phyloP scores from a whole-genome alignment of 2,113 vertebrate species.

The Edolisoma coerulescens region DNA sequence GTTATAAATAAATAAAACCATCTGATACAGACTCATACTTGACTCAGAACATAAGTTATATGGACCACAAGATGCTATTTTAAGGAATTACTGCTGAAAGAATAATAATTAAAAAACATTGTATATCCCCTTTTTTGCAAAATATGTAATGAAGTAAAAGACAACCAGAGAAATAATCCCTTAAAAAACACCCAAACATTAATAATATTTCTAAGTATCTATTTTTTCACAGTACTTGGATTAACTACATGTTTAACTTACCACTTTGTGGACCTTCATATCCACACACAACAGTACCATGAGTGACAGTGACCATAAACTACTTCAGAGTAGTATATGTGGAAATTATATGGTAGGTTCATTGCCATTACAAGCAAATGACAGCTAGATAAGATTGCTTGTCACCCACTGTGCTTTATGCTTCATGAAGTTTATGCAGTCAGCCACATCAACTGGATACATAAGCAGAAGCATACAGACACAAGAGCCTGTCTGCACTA shows the following conservation, averaged over 20 bases:
- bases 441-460: conserved; percentile 16
- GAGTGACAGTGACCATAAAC: neutral
- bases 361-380: neutral
- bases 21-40: conserved; percentile 2
- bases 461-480: conserved; percentile 7
- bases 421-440: conserved; percentile 30
- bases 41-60: neutral
- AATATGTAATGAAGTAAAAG: neutral
- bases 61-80: conserved; percentile 13
- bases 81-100: neutral
- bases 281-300: conserved; percentile 46
- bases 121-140: conserved; percentile 32
- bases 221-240: conserved; percentile 13
- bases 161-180: conserved; percentile 43
- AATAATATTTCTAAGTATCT: neutral
- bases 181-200: neutral
- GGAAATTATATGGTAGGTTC: neutral
- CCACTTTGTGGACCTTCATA: neutral
- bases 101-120: neutral
- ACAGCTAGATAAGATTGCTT: neutral
- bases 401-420: conserved; percentile 32
- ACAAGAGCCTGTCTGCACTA: neutral
- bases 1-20: neutral
- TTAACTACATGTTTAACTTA: conserved; percentile 3
- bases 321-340: neutral